phyloP scores from a whole-genome alignment of 1,140 invertebrate species.

The Bilobella aurantiaca region DNA sequence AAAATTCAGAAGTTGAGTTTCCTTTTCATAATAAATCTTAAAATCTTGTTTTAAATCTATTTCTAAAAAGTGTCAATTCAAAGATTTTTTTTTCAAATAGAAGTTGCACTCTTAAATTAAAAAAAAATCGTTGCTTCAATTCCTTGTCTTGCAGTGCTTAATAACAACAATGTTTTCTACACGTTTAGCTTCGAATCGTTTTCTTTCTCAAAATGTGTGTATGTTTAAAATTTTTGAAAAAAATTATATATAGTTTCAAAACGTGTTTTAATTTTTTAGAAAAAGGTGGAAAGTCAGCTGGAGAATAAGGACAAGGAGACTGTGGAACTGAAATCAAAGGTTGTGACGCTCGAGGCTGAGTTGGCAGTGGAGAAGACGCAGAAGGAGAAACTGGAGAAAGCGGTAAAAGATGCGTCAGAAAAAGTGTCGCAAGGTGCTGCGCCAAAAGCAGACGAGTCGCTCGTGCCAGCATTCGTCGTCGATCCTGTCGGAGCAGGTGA shows the following conservation, averaged over 20 bases:
- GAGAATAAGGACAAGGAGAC: constrained; percentile 24
- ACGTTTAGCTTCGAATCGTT: too few relatives aligned
- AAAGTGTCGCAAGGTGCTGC: background rate
- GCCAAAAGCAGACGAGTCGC: background rate
- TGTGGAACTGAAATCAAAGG: constrained; percentile 26
- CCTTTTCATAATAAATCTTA: background rate
- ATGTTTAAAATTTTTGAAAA: too few relatives aligned
- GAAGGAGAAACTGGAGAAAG: constrained; percentile 23
- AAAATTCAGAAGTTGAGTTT: too few relatives aligned
- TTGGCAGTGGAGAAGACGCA: constrained; percentile 17
- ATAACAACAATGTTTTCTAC: too few relatives aligned
- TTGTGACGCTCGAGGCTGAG: constrained; percentile 30
- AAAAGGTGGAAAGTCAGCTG: background rate
- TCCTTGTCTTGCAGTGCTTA: too few relatives aligned
- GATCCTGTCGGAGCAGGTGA: background rate
- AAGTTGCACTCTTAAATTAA: too few relatives aligned
- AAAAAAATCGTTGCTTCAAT: too few relatives aligned
- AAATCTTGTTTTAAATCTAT: background rate
- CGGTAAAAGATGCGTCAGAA: background rate
- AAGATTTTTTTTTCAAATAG: constrained; percentile 1
- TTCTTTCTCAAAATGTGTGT: too few relatives aligned
- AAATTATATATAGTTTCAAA: too few relatives aligned
- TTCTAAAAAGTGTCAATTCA: background rate
- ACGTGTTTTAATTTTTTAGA: constrained; percentile 16
- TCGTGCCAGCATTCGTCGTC: background rate